Base-by-base conservation (phyloP, 2,888 invertebrate genomes). In the Ethmia dodecea region DNA sequence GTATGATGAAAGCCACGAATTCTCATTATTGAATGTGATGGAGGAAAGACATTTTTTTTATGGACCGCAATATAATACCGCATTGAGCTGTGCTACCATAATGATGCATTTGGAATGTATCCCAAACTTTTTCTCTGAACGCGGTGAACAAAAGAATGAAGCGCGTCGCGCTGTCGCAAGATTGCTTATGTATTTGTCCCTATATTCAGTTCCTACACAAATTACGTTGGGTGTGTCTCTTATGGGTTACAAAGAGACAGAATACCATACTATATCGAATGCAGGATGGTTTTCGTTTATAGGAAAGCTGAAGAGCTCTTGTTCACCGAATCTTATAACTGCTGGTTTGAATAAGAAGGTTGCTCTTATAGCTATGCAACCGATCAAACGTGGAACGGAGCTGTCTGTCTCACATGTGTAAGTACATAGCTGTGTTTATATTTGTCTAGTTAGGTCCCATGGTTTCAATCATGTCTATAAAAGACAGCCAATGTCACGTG, bases 371-470 rank as follows among this genome's bases (percentile, higher is more conserved):
- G 31, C 33, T 1, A 2, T 28, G 5, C 30, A 27, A 5, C 40
- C 40, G 2, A 40, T 40, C 10, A 31, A 33, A 14, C 32, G 29
- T 22, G 40, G 40, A 28, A 9, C 27, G 11, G 40, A 40, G 14
- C 18, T 40, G 6, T 37, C 31, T 3, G 16, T 33, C 5, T 31
- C 33, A 9, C 31, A 33, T 31, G 15, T 36, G 40, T 40, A 33
- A 40, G 39, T 30, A 27, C n/a, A n/a, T n/a, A n/a, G n/a, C n/a
- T n/a, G n/a, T n/a, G n/a, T n/a, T n/a, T n/a, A n/a, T n/a, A n/a
- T n/a, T n/a, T n/a, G n/a, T n/a, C n/a, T n/a, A n/a, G n/a, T n/a
- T n/a, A n/a, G n/a, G n/a, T n/a, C n/a, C n/a, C n/a, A n/a, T n/a
- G n/a, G n/a, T n/a, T n/a, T n/a, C n/a, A n/a, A n/a, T n/a, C n/a